phyloP scores from a whole-genome alignment of 2,113 vertebrate genomes.

The Plestiodon gilberti region DNA sequence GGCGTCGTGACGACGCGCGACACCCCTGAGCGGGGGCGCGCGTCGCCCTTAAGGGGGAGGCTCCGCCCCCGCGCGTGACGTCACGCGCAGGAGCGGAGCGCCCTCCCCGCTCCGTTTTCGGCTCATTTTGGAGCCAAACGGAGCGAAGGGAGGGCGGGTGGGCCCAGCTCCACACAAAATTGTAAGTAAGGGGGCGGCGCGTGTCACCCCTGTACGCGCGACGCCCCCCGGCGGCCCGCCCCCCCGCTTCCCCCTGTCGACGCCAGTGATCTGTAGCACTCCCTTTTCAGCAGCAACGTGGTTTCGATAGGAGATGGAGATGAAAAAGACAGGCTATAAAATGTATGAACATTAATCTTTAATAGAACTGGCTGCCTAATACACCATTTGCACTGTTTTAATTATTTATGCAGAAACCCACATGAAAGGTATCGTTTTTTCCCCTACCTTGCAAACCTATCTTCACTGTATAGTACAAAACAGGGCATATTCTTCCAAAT shows the following conservation, averaged over 20 bases:
- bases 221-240: too few species aligned
- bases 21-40: too few species aligned
- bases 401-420: conserved; percentile 10
- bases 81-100: too few species aligned
- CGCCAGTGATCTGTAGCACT: not conserved
- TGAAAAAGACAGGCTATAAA: conserved; percentile 1
- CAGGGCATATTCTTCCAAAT: not conserved
- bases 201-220: too few species aligned
- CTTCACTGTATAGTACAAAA: not conserved
- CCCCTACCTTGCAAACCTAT: not conserved
- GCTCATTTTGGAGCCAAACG: too few species aligned
- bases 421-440: not conserved
- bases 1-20: not conserved
- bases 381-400: conserved; percentile 10
- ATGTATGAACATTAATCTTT: conserved; percentile 15
- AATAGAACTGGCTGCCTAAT: conserved; percentile 6
- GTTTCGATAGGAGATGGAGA: not conserved
- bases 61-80: too few species aligned
- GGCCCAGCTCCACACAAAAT: too few species aligned
- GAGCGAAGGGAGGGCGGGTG: too few species aligned
- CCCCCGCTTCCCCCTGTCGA: too few species aligned
- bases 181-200: too few species aligned
- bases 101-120: too few species aligned
- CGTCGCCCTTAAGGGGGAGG: too few species aligned
- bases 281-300: not conserved